These are phyloP conservation scores for Sebastes minor DNA, from an alignment of 2,797 vertebrate genomes.

Conservation along the genomic window DNA sequence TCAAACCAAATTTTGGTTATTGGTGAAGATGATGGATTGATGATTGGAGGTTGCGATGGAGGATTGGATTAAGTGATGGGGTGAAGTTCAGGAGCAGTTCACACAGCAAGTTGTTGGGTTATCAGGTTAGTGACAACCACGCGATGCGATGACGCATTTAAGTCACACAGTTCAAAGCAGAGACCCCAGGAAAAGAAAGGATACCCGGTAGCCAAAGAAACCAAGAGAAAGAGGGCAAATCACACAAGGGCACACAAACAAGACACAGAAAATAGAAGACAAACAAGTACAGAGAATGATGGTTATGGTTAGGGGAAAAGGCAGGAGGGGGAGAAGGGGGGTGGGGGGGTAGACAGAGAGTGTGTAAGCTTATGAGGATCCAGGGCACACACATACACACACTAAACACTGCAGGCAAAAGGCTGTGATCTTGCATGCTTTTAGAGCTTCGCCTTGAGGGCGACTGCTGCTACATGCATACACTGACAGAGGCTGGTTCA, in stretches of 20 bases:
- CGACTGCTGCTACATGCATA: conserved; percentile 1
- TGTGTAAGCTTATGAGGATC: conserved; percentile 47
- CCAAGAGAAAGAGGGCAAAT: conserved; percentile 67
- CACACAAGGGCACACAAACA: conserved; percentile 19
- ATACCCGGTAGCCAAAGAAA: conserved; percentile 16
- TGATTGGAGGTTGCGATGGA: not conserved
- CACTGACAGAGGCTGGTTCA: conserved; percentile 6
- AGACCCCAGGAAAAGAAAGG: conserved; percentile 5
- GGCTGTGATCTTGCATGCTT: conserved; percentile 15
- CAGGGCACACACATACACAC: not conserved
- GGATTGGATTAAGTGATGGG: not conserved
- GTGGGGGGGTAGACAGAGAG: conserved; percentile 35
- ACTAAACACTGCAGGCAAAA: conserved; percentile 36
- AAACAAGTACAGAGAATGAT: conserved; percentile 31
- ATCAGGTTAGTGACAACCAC: conserved; percentile 31
- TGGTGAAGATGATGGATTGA: not conserved
- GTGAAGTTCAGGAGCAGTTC: conserved; percentile 12
- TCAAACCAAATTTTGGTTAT: not conserved
- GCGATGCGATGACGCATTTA: not conserved
- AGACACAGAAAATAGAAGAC: not conserved
- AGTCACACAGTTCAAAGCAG: conserved; percentile 35
- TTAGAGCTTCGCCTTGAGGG: conserved; percentile 16
- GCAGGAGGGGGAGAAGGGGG: not conserved
- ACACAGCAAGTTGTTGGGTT: conserved; percentile 21
- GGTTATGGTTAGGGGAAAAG: conserved; percentile 42